Evolutionary conservation across 1,140 invertebrate species (phyloP), one percentile per base, ranked within the genome.

Genomic region (Zaprionus ghesquierei): DNA sequence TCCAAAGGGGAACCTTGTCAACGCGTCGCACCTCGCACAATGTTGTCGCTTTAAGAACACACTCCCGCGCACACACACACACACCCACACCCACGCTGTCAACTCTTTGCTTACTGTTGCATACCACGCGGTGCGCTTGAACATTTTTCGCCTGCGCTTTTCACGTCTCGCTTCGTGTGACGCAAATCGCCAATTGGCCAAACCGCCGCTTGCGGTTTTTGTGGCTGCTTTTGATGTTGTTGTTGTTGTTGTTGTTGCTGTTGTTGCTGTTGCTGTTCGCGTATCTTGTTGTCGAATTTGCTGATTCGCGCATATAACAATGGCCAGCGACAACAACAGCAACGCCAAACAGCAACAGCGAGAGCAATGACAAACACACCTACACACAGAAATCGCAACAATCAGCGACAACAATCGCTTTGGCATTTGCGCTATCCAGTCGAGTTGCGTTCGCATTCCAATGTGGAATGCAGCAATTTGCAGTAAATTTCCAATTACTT

Each of bases 131-230:
- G 51, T 25, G 13, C 12, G 27, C 35, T 44, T 33, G 31, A 41
- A 53, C 13, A 61, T 51, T 61, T 62, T 69, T 53, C 29, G 41
- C 20, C 22, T 62, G 27, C 60, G 35, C 29, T 60, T 77, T 81
- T 75, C 54, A n/a, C n/a, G 44, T 59, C 55, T 27, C 56, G 20
- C 31, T 64, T 62, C 59, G 64, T 58, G 60, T 76, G 75, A 74
- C 61, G 79, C 82, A 82, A 86, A 86, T 86, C 79, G 84, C 76
- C 81, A 85, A 81, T 86, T 85, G 81, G 81, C 81, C 75, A 74
- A 74, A 58, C 82, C 46, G 54, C 70, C 66, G 70, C 81, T 81
- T 82, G 79, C 56, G 79, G 70, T 59, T 61, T 22, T 41, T 69
- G 29, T 54, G 35, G 70, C 41, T 38, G 51, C 38, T 35, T 70